Percentiles rank a stretch among this genome's conserved stretches.
These are phyloP conservation scores for Drosophila takahashii DNA, from an alignment of 1,140 invertebrate genomes.

Conservation along the genomic window DNA sequence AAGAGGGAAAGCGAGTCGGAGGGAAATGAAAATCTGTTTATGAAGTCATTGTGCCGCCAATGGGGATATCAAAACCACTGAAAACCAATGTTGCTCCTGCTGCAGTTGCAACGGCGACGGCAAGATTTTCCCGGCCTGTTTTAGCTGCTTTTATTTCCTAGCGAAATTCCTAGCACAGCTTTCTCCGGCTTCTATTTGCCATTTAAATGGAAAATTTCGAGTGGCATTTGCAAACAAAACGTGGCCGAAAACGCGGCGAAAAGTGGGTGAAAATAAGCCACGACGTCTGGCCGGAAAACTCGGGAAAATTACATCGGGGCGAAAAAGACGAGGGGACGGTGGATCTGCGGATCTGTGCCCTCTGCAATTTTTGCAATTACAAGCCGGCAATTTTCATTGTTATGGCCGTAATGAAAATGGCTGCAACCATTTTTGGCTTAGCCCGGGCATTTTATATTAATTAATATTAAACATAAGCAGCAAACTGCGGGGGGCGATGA, in stretches of 20 bases:
- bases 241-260: slow-evolving; percentile 59
- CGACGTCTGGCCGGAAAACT: slow-evolving; percentile 25
- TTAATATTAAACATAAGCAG: slow-evolving; percentile 73
- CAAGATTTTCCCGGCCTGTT: slow-evolving; percentile 37
- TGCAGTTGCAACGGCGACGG: slow-evolving; percentile 33
- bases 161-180: slow-evolving; percentile 25
- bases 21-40: slow-evolving; percentile 77
- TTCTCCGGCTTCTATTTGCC: slow-evolving; percentile 52
- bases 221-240: slow-evolving; percentile 74
- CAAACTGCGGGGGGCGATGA: background rate
- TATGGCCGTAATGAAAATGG: slow-evolving; percentile 74
- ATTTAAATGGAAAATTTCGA: slow-evolving; percentile 74
- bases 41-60: slow-evolving; percentile 74
- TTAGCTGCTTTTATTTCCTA: slow-evolving; percentile 25
- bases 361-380: slow-evolving; percentile 75
- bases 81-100: slow-evolving; percentile 8
- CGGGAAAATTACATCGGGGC: slow-evolving; percentile 42
- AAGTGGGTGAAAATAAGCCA: slow-evolving; percentile 76
- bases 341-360: background rate
- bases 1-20: slow-evolving; percentile 8
- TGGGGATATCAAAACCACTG: slow-evolving; percentile 51
- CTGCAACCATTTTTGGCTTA: slow-evolving; percentile 69
- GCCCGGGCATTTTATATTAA: slow-evolving; percentile 73
- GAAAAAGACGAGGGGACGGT: background rate
- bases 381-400: slow-evolving; percentile 70